phyloP scores from a whole-genome alignment of 1,140 invertebrate genomes.

The Antheraea pernyi region DNA sequence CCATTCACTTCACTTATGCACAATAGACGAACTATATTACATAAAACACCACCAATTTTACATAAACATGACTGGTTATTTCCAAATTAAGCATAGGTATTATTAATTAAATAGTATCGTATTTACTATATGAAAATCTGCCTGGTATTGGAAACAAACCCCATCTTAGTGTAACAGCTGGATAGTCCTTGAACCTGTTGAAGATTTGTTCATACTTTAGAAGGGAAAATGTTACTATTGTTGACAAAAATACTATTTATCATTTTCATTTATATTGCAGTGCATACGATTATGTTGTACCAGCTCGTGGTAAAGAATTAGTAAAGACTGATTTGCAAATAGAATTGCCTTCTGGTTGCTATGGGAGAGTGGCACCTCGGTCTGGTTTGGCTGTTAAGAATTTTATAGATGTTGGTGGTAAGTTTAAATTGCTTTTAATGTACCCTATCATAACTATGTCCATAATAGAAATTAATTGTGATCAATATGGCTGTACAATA shows the following conservation, averaged over 20 bases:
- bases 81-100: too few relatives aligned
- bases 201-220: neutral
- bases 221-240: neutral
- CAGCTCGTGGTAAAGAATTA: constrained; percentile 90
- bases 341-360: constrained; percentile 91
- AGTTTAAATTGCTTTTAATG: constrained; percentile 20
- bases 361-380: constrained; percentile 97
- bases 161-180: too few relatives aligned
- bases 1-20: too few relatives aligned
- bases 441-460: too few relatives aligned
- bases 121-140: too few relatives aligned
- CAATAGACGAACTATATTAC: too few relatives aligned
- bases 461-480: too few relatives aligned
- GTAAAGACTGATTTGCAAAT: constrained; percentile 96
- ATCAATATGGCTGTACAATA: too few relatives aligned
- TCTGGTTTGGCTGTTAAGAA: constrained; percentile 97
- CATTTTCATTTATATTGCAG: constrained; percentile 73
- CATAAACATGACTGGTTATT: too few relatives aligned
- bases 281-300: constrained; percentile 92
- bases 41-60: too few relatives aligned
- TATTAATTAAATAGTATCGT: too few relatives aligned
- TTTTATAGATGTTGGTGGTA: constrained; percentile 96
- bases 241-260: neutral
- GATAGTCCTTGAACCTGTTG: neutral
- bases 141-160: too few relatives aligned